These are phyloP conservation scores for Chelon auratus DNA, from an alignment of 2,797 vertebrate genomes.

Conservation along the genomic window DNA sequence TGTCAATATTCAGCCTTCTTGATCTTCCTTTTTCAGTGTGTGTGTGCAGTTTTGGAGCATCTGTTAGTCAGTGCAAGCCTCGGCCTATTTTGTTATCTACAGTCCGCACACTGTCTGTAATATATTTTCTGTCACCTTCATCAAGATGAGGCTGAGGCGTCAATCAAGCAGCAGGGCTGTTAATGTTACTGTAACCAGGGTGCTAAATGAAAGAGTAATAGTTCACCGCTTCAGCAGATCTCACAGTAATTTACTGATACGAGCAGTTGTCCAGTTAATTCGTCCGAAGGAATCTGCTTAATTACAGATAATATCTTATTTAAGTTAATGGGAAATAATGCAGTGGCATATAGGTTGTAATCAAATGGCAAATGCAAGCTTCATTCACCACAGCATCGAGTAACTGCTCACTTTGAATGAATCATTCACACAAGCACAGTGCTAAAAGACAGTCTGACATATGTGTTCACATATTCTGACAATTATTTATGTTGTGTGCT, in stretches of 20 bases:
- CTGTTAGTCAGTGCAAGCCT: conserved; percentile 24
- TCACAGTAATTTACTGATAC: conserved; percentile 48
- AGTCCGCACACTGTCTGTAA: conserved; percentile 44
- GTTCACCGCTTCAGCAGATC: conserved; percentile 36
- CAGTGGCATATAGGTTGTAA: conserved; percentile 38
- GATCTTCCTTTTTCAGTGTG: conserved; percentile 49
- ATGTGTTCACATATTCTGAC: neutral
- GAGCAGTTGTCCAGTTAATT: conserved; percentile 71
- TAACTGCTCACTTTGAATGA: conserved; percentile 7
- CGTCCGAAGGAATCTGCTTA: conserved; percentile 62
- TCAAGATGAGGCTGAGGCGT: conserved; percentile 58
- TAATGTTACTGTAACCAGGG: conserved; percentile 37
- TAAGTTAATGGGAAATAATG: conserved; percentile 50
- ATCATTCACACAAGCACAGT: conserved; percentile 5
- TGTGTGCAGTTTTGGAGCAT: conserved; percentile 35
- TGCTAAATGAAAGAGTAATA: conserved; percentile 25
- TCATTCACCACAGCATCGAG: conserved; percentile 27
- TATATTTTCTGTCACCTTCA: conserved; percentile 45
- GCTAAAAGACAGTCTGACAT: neutral
- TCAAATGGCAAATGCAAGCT: conserved; percentile 25
- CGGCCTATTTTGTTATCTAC: conserved; percentile 51
- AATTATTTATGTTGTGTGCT: neutral
- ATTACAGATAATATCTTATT: conserved; percentile 71
- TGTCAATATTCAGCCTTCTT: conserved; percentile 56
- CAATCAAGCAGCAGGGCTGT: conserved; percentile 19